Percentiles rank a stretch among this genome's conserved stretches.
Evolutionary conservation across 2,888 invertebrate species (phyloP).

Genomic region (Oscheius onirici): DNA sequence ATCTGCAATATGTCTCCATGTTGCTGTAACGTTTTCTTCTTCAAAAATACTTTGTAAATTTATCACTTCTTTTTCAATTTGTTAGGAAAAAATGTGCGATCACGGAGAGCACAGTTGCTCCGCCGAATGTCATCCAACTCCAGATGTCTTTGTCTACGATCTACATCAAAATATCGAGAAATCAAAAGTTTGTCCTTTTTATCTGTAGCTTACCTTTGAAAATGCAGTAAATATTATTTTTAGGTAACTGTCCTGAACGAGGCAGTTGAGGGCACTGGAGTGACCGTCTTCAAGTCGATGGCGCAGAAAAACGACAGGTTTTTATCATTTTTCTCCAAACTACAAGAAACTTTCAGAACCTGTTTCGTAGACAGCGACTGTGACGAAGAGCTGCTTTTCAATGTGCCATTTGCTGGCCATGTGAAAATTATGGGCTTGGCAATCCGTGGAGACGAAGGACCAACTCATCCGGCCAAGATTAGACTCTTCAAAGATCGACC

Average conservation of each 20-base stretch:
- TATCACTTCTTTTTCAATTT: background rate
- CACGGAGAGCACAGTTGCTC: constrained; percentile 41
- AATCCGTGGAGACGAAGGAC: constrained; percentile 86
- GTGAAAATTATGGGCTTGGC: constrained; percentile 93
- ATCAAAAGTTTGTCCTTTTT: constrained; percentile 38
- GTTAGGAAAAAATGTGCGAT: constrained; percentile 38
- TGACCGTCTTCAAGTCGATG: constrained; percentile 84
- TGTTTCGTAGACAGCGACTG: constrained; percentile 87
- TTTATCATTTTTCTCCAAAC: constrained; percentile 60
- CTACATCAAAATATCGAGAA: constrained; percentile 49
- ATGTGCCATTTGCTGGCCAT: constrained; percentile 92
- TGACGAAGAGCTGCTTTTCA: constrained; percentile 93
- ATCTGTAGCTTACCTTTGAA: background rate
- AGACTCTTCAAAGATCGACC: constrained; percentile 79
- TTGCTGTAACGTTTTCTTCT: background rate
- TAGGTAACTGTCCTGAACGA: constrained; percentile 91
- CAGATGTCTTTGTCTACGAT: constrained; percentile 48
- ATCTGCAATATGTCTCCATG: background rate
- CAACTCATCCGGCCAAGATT: constrained; percentile 84
- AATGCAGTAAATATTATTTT: background rate
- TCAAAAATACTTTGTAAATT: background rate
- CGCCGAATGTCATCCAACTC: constrained; percentile 9
- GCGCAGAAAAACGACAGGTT: constrained; percentile 85
- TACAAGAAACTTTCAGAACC: too few relatives aligned
- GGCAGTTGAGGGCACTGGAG: constrained; percentile 84